Base-by-base conservation (phyloP, 2,888 invertebrate genomes). In the Protodeltote pygarga region DNA sequence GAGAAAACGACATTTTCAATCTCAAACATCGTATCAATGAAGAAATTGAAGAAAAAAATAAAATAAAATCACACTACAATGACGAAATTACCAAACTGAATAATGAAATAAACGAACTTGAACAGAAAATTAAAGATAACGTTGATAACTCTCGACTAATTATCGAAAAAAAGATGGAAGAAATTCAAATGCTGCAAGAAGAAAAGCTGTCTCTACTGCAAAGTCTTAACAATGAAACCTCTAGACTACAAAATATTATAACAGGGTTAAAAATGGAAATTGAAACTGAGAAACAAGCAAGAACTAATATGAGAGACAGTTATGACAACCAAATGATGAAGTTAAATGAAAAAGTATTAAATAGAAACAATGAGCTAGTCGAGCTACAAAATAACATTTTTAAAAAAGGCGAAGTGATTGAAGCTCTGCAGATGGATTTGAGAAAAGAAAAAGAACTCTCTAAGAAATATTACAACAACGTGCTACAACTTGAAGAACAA, bases 291-390 rank as follows among this genome's bases (percentile, higher is more conserved):
- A 87, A 75, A 57, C 70, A 73, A 16, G 66, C 77, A 2, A 86
- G 82, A 62, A 51, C 71, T 1, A 82, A 73, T 46, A 77, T 87
- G 66, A 84, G 75, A 51, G 87, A 88, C 3, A 74, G 83, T 17
- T 87, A 81, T 54, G 88, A 89, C 29, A 83, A 72, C 55, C 77
- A 81, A 37, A 64, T 86, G 21, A 87, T 89, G 87, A 85, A 83
- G 38, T 58, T 89, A 3, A 89, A 89, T 54, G 89, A 88, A 66
- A 89, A 89, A 61, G 77, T 89, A 3, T 61, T 85, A 8, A 89
- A 89, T 45, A 80, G 87, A 52, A 89, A 87, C 54, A 88, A 89
- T 72, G 89, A 89, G 70, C 62, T 89, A 4, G 85, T 89, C 20
- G 88, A 89, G 60, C 51, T 88, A 41, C 89, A 89, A 70, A 85